Evolutionary conservation across 2,797 vertebrate genomes (phyloP), one percentile per base, ranked within the genome.

Genomic region (Tarsius wallacei): DNA sequence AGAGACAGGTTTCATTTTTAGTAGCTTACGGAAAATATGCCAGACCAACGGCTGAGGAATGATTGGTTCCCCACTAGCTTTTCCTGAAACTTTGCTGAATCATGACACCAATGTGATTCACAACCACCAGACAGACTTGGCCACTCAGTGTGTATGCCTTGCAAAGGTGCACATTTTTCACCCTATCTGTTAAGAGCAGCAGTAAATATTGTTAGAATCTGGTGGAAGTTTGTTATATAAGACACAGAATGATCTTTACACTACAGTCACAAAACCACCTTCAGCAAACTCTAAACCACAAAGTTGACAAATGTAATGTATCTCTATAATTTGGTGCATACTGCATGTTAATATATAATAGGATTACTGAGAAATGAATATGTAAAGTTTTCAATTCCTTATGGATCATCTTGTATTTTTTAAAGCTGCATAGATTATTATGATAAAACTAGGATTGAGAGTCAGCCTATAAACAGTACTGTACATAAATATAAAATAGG

Each of bases 321-420:
- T 26, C 12, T 86, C 12, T 68, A 63, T 78, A 90, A 26, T 74
- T 90, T 63, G 1, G 1, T 53, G 13, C 24, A 53, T 70, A 78
- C 11, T 74, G n/a, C 13, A 70, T 42, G 51, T 53, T 51, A 82
- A 82, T 81, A 68, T 77, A 88, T 33, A 77, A 89, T 63, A 21
- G 68, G 70, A 8, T 2, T 78, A 70, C 13, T 73, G 12, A 84
- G 47, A 84, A 94, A 87, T 84, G 13, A 88, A 70, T 33, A 19
- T 90, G 76, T 78, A 26, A 95, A 83, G 14, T 63, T 90, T 87
- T 87, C 15, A 91, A 53, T 33, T 71, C 13, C 68, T 94, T 76
- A 87, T 71, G n/a, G 7, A 78, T 68, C n/a, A 81, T 0, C 2
- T 4, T 84, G 15, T 61, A 81, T 73, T 70, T 83, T 95, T 80